Conservation (phyloP, 2,797 vertebrate species). For the Anguilla pacifica region DNA sequence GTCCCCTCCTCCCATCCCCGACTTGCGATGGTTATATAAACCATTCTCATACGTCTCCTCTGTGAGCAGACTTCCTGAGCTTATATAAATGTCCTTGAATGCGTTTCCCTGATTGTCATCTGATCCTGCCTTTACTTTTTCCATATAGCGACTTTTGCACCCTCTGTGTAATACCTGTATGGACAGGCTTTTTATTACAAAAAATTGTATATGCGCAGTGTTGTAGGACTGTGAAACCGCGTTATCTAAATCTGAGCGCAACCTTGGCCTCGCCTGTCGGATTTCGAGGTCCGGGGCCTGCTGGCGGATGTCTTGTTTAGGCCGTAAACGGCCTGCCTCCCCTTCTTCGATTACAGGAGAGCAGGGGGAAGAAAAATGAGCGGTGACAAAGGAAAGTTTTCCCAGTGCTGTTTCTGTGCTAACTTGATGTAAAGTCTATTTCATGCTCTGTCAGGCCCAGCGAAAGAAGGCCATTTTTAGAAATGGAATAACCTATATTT, state of each 20-base stretch:
- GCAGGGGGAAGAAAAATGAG: conserved; percentile 61
- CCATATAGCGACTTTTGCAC: conserved; percentile 45
- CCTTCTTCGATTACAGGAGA: conserved; percentile 63
- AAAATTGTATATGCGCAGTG: conserved; percentile 58
- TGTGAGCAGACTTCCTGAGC: neutral
- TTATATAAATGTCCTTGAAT: neutral
- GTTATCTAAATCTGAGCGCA: conserved; percentile 69
- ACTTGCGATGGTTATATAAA: neutral
- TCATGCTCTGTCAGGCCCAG: conserved; percentile 67
- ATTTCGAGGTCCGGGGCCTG: conserved; percentile 55
- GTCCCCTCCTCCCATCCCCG: neutral
- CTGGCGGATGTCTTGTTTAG: conserved; percentile 72
- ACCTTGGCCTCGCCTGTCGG: conserved; percentile 63
- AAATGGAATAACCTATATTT: conserved; percentile 66
- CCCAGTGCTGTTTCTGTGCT: conserved; percentile 56
- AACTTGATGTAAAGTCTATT: conserved; percentile 77
- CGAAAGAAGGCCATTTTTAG: conserved; percentile 67
- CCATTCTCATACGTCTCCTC: neutral
- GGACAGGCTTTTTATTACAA: conserved; percentile 45
- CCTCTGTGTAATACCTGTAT: conserved; percentile 57
- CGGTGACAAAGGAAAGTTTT: conserved; percentile 51
- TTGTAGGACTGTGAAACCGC: conserved; percentile 53
- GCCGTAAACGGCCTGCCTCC: conserved; percentile 56
- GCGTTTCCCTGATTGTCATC: conserved; percentile 44
- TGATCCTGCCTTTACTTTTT: conserved; percentile 49